Conservation (phyloP, 2,888 invertebrate genomes). For the Himalopsyche japonica region DNA sequence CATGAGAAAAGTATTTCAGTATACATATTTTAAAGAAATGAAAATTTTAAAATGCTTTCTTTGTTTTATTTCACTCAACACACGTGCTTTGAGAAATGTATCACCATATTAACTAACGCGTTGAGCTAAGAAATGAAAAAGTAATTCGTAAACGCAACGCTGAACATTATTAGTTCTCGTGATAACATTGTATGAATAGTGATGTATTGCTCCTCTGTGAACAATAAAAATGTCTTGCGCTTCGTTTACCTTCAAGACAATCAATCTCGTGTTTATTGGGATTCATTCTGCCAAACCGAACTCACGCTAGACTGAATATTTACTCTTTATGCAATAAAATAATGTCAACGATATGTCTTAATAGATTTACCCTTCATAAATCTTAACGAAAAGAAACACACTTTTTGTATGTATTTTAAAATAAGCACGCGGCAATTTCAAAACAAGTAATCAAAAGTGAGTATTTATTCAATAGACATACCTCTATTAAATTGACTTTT, state of each 20-base stretch:
- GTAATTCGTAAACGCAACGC: neutral
- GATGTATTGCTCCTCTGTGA: neutral
- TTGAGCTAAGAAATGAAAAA: neutral
- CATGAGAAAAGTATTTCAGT: too few species aligned
- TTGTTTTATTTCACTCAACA: too few species aligned
- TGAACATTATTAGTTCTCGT: neutral
- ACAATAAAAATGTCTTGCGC: neutral
- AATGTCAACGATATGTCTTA: neutral
- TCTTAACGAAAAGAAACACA: too few species aligned
- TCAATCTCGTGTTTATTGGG: neutral
- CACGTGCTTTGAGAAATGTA: too few species aligned
- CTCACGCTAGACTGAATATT: neutral
- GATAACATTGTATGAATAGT: neutral
- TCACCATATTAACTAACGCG: too few species aligned
- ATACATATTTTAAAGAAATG: too few species aligned
- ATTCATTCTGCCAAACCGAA: neutral
- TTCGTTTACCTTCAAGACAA: neutral
- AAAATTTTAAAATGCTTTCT: too few species aligned
- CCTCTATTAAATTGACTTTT: too few species aligned
- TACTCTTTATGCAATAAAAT: neutral
- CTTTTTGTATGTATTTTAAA: too few species aligned
- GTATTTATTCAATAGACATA: too few species aligned
- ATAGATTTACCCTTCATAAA: neutral
- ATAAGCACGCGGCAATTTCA: too few species aligned
- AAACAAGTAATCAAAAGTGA: too few species aligned